A percentile compares a stretch with the other conserved stretches of the same genome.
Conservation (phyloP, 2,888 invertebrate species). For the Spodoptera picta region DNA sequence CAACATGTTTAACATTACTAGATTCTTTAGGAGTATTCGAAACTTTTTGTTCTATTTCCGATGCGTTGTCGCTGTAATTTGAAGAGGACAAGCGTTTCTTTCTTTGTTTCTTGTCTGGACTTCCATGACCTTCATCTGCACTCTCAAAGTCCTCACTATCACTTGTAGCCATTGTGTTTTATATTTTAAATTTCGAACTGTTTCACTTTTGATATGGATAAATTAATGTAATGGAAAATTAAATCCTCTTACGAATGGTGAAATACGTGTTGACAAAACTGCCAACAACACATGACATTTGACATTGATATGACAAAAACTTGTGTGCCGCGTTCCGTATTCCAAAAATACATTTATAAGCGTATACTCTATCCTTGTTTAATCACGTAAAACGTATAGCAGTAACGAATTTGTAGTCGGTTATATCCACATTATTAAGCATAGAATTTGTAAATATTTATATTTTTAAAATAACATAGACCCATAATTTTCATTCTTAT, state of each 20-base stretch:
- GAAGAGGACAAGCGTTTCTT: constrained; percentile 79
- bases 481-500: too few species aligned
- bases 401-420: not conserved
- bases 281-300: constrained; percentile 55
- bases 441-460: too few species aligned
- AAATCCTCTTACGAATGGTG: constrained; percentile 6
- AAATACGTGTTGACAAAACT: constrained; percentile 56
- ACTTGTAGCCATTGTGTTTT: constrained; percentile 89
- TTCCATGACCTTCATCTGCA: constrained; percentile 91
- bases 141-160: constrained; percentile 94
- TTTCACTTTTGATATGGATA: not conserved
- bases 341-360: too few species aligned
- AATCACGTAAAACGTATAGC: rapidly evolving
- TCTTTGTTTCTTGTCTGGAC: constrained; percentile 73
- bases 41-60: constrained; percentile 69
- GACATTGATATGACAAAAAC: constrained; percentile 4
- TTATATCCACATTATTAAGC: too few species aligned
- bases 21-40: constrained; percentile 49
- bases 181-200: constrained; percentile 3
- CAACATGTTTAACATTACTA: constrained; percentile 38
- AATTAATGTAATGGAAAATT: constrained; percentile 11
- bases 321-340: too few species aligned
- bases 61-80: constrained; percentile 77
- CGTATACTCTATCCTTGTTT: constrained; percentile 6
- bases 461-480: too few species aligned